Conservation (phyloP, 2,797 vertebrate genomes). For the Argyrosomus regius region DNA sequence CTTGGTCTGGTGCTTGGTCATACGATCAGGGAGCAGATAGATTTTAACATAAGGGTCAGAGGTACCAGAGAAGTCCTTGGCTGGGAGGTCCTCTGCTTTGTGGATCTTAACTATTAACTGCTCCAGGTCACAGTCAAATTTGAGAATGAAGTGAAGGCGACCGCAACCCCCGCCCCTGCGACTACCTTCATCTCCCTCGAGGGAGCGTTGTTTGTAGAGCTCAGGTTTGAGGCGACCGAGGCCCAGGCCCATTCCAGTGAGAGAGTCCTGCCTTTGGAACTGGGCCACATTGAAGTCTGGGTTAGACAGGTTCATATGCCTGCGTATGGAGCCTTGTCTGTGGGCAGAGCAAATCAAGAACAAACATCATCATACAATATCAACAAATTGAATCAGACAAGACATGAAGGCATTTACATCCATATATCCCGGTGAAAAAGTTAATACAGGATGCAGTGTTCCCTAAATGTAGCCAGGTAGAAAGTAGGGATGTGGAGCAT, state of each 20-base stretch:
- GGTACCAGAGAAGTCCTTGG: slow-evolving; percentile 98
- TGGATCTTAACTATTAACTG: slow-evolving; percentile 99
- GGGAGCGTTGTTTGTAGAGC: slow-evolving; percentile 96
- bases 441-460: not conserved
- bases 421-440: not conserved
- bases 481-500: not conserved
- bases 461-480: not conserved
- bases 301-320: slow-evolving; percentile 97
- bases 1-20: slow-evolving; percentile 99
- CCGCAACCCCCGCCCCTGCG: slow-evolving; percentile 91
- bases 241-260: slow-evolving; percentile 93
- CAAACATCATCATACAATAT: slow-evolving; percentile 12
- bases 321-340: slow-evolving; percentile 91
- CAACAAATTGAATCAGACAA: slow-evolving; percentile 6
- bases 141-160: slow-evolving; percentile 95
- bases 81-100: slow-evolving; percentile 95
- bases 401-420: not conserved
- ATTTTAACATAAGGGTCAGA: slow-evolving; percentile 99
- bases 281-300: slow-evolving; percentile 98
- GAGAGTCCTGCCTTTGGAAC: slow-evolving; percentile 96
- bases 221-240: slow-evolving; percentile 96
- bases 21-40: slow-evolving; percentile 96
- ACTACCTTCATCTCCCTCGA: slow-evolving; percentile 92
- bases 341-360: slow-evolving; percentile 43
- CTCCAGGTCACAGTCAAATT: slow-evolving; percentile 96